phyloP scores from a whole-genome alignment of 2,113 vertebrate genomes.

The Anhinga rufa region DNA sequence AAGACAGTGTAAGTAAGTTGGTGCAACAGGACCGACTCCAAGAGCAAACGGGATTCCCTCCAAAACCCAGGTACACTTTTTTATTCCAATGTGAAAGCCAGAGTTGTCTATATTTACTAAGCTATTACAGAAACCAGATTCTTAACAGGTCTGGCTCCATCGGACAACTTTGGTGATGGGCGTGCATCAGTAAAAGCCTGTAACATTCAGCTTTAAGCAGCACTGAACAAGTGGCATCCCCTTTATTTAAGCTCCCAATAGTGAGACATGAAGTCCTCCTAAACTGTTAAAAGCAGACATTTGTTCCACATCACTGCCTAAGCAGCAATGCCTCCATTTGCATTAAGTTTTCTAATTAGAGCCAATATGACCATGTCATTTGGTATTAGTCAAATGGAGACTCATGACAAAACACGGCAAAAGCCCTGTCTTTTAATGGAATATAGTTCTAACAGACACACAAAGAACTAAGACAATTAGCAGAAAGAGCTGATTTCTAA shows the following conservation, averaged over 20 bases:
- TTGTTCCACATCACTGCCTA: not conserved
- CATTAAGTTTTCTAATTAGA: not conserved
- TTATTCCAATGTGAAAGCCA: not conserved
- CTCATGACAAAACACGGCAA: not conserved
- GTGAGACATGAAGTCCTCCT: not conserved
- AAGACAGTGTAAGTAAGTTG: not conserved
- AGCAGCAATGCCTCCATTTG: not conserved
- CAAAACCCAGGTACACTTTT: not conserved
- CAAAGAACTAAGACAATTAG: not conserved
- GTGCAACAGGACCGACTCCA: not conserved
- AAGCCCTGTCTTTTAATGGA: not conserved
- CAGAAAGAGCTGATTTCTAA: not conserved
- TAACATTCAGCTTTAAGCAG: not conserved
- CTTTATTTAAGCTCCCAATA: not conserved
- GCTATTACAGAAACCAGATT: not conserved
- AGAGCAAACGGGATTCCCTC: not conserved
- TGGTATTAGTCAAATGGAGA: not conserved
- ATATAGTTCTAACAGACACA: not conserved
- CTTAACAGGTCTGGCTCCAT: not conserved
- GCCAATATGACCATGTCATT: not conserved
- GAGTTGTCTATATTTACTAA: not conserved
- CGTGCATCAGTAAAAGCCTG: not conserved
- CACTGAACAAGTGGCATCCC: not conserved
- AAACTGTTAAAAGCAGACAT: not conserved
- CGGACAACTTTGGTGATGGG: not conserved